Conservation (phyloP, 2,888 invertebrate species). For the Epirrita christyi region DNA sequence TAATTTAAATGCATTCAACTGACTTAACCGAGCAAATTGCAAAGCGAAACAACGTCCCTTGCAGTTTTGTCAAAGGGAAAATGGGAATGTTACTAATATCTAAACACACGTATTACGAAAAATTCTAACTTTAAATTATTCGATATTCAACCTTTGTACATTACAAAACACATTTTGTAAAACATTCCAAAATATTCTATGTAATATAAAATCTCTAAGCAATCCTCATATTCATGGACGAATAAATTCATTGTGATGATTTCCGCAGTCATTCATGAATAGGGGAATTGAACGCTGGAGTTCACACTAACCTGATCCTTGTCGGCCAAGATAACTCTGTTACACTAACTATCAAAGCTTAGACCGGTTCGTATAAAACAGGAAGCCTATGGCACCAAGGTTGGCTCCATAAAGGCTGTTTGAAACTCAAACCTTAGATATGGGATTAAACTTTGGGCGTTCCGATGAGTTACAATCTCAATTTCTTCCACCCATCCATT, state of each 20-base stretch:
- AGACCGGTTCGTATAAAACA: background rate
- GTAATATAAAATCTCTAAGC: constrained; percentile 39
- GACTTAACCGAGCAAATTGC: constrained; percentile 62
- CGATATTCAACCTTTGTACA: constrained; percentile 36
- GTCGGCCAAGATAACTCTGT: background rate
- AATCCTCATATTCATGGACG: constrained; percentile 54
- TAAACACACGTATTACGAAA: constrained; percentile 40
- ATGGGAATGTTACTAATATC: constrained; percentile 65
- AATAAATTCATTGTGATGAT: constrained; percentile 41
- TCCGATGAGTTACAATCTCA: too few relatives aligned
- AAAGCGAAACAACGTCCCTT: constrained; percentile 43
- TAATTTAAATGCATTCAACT: constrained; percentile 78
- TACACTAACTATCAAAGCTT: background rate
- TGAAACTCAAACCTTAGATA: constrained; percentile 21
- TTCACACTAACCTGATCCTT: background rate
- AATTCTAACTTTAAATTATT: constrained; percentile 29
- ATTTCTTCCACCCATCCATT: too few relatives aligned
- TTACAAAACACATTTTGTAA: constrained; percentile 38
- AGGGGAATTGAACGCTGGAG: constrained; percentile 40
- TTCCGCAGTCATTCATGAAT: constrained; percentile 51
- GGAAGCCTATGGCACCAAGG: constrained; percentile 53
- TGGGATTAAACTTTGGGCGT: too few relatives aligned
- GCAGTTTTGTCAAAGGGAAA: constrained; percentile 61
- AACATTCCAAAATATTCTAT: constrained; percentile 42
- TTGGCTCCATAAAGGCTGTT: constrained; percentile 40